phyloP scores from a whole-genome alignment of 2,888 invertebrate species.

The Anodontia alba region DNA sequence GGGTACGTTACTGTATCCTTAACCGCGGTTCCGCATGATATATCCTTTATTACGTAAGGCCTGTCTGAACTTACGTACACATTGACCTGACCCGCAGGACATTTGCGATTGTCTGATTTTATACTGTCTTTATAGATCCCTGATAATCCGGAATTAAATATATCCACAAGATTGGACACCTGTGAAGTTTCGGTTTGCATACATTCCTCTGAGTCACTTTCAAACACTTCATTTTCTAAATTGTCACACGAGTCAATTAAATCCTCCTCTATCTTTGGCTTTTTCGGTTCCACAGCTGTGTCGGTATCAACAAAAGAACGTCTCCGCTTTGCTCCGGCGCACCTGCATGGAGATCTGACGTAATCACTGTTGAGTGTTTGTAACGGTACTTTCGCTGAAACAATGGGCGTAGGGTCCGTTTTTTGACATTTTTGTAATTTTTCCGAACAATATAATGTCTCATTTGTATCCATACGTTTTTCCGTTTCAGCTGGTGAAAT shows the following conservation, averaged over 20 bases:
- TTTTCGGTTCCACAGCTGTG: constrained; percentile 52
- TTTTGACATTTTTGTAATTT: background rate
- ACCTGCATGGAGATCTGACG: constrained; percentile 53
- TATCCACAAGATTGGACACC: constrained; percentile 78
- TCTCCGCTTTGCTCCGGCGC: constrained; percentile 61
- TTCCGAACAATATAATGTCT: background rate
- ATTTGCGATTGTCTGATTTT: constrained; percentile 20
- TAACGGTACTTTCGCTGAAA: constrained; percentile 53
- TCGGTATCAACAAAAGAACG: constrained; percentile 55
- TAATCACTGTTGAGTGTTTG: constrained; percentile 48
- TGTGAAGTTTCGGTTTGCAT: constrained; percentile 79
- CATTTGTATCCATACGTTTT: constrained; percentile 7
- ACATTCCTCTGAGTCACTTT: constrained; percentile 52
- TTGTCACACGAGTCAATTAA: constrained; percentile 39
- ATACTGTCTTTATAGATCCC: constrained; percentile 59
- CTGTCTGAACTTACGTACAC: constrained; percentile 59
- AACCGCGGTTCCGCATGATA: constrained; percentile 64
- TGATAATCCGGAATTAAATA: constrained; percentile 80
- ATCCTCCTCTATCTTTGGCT: constrained; percentile 54
- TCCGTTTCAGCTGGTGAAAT: background rate
- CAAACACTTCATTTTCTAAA: constrained; percentile 46
- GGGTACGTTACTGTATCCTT: constrained; percentile 67
- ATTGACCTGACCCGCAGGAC: constrained; percentile 49
- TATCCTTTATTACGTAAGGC: constrained; percentile 55
- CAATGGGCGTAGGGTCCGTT: constrained; percentile 30